Evolutionary conservation across 2,797 vertebrate genomes (phyloP), one percentile per base, ranked within the genome.

Genomic region (Mico argentatus): DNA sequence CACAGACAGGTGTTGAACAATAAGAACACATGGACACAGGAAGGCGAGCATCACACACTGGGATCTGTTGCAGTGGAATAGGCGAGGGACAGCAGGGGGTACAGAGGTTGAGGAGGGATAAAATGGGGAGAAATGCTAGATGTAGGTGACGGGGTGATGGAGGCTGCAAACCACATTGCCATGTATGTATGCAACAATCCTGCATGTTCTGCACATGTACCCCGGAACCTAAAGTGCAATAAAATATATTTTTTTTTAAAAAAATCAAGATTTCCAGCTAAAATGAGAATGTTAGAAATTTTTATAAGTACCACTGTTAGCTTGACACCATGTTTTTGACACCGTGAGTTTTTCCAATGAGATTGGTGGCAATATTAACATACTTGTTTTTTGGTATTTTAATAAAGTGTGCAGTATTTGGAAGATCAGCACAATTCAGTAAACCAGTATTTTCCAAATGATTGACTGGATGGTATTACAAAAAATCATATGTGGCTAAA

Each of bases 241-340:
- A 55, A 8, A 55, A 55, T 55, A 55, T 22, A 22, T 55, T 22
- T 55, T 22, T 22, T 52, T 52, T 44, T 1, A 90, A 90, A 80
- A 90, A 90, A 80, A 24, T 48, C 33, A 30, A 48, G 20, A 41
- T 84, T 64, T 33, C 33, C 39, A 44, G 46, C 44, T 14, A 79
- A 95, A 85, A 57, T 70, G 27, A 64, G 22, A 80, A 77, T 57
- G 39, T 33, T 94, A 79, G 55, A 91, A 95, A 97, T 57, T 30
- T 72, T 64, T 64, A 26, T 30, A 72, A 70, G 13, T 41, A 77
- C 59, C 33, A 48, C 22, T 55, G 19, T 81, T 24, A 94, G 46
- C 14, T 55, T 73, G 13, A 94, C 19, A 52, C 52, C 50, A 26
- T 30, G 50, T 30, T 13, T 44, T 41, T n/a, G n/a, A 41, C 24